Conservation (phyloP, 2,888 invertebrate genomes). For the Augochlorella aurata region DNA sequence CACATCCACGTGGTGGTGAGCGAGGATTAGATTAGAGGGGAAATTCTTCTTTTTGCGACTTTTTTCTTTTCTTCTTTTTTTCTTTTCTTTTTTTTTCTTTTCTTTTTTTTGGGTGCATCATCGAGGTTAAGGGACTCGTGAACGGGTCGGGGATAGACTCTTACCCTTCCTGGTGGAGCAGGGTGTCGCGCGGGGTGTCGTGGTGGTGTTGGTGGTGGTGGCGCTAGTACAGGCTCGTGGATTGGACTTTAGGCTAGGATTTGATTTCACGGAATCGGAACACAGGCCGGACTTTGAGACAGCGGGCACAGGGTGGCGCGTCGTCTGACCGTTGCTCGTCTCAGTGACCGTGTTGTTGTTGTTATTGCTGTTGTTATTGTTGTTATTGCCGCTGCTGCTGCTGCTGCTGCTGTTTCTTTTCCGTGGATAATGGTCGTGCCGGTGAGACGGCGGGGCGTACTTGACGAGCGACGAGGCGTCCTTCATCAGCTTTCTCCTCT, state of each 20-base stretch:
- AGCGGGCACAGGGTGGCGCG: conserved; percentile 81
- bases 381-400: conserved; percentile 67
- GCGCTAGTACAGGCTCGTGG: conserved; percentile 81
- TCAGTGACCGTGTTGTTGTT: conserved; percentile 75
- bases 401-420: conserved; percentile 80
- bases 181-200: conserved; percentile 82
- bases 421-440: conserved; percentile 77
- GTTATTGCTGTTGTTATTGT: conserved; percentile 58
- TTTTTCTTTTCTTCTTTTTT: background rate
- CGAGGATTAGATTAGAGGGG: conserved; percentile 77
- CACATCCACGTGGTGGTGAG: conserved; percentile 82
- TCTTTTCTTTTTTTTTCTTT: background rate
- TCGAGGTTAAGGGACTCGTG: conserved; percentile 70
- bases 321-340: conserved; percentile 80
- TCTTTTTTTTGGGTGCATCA: conserved; percentile 62
- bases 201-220: conserved; percentile 82
- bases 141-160: conserved; percentile 81
- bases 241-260: conserved; percentile 78
- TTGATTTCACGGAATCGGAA: conserved; percentile 67
- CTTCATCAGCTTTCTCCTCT: conserved; percentile 83
- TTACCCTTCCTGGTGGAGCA: conserved; percentile 82
- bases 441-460: conserved; percentile 71
- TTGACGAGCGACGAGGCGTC: conserved; percentile 80
- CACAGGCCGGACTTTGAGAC: conserved; percentile 66
- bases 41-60: conserved; percentile 67